Percentiles rank a stretch among this genome's conserved stretches.
Conservation (phyloP, 2,797 vertebrate genomes). For the Echeneis naucrates region DNA sequence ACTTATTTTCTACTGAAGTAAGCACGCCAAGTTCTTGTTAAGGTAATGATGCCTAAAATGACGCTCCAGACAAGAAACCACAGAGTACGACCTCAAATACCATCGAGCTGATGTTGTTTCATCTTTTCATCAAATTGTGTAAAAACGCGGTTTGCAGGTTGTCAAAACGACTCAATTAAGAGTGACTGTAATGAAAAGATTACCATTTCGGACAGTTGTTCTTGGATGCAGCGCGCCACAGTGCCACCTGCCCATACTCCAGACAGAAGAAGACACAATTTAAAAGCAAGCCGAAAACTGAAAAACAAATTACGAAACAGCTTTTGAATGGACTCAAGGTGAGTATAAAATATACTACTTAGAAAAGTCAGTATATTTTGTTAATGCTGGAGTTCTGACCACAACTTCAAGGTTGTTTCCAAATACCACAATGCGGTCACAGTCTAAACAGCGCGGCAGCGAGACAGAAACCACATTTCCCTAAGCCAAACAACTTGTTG, state of each 20-base stretch:
- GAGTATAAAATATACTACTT: slow-evolving; percentile 30
- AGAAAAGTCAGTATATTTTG: slow-evolving; percentile 35
- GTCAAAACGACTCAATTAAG: slow-evolving; percentile 5
- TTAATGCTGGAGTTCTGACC: slow-evolving; percentile 37
- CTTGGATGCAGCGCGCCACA: background rate
- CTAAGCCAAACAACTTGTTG: slow-evolving; percentile 59
- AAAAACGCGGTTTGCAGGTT: background rate
- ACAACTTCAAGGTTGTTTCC: slow-evolving; percentile 33
- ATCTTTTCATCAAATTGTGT: background rate
- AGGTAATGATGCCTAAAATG: too few relatives aligned
- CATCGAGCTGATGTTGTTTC: background rate
- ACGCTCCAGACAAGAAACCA: too few relatives aligned
- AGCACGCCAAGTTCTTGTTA: too few relatives aligned
- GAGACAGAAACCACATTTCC: slow-evolving; percentile 51
- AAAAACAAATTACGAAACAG: slow-evolving; percentile 36
- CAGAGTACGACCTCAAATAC: background rate
- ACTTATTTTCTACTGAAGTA: too few relatives aligned
- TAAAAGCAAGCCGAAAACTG: slow-evolving; percentile 4
- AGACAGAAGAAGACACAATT: background rate
- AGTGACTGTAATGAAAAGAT: background rate
- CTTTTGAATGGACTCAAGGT: slow-evolving; percentile 8
- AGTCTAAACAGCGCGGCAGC: slow-evolving; percentile 50
- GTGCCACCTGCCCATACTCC: slow-evolving; percentile 1
- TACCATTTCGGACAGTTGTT: slow-evolving; percentile 15
- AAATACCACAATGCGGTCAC: slow-evolving; percentile 58